Evolutionary conservation across 2,113 vertebrate species (phyloP).

Genomic region (Crocuta crocuta): DNA sequence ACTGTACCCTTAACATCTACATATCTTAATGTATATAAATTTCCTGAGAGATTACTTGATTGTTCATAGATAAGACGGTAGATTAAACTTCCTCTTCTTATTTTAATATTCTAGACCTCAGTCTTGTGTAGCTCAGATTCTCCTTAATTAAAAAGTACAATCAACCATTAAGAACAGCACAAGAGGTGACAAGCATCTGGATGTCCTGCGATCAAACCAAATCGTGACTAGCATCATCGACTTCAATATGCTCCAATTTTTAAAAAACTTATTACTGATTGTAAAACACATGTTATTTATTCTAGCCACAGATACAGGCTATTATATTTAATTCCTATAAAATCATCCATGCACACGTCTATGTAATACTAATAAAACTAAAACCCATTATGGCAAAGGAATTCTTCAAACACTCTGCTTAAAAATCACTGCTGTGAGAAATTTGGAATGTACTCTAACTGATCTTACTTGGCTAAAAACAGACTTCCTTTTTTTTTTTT

Average conservation of each 20-base stretch:
- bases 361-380: constrained; percentile 31
- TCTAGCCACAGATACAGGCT: background rate
- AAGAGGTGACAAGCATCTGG: background rate
- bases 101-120: background rate
- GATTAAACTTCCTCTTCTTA: background rate
- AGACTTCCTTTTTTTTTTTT: background rate
- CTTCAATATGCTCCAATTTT: background rate
- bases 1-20: background rate
- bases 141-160: background rate
- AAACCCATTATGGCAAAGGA: background rate
- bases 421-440: background rate
- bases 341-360: background rate
- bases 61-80: background rate
- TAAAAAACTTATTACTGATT: background rate
- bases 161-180: background rate
- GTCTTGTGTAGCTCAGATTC: background rate
- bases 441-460: constrained; percentile 28
- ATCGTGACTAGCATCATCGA: background rate
- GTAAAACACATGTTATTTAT: background rate
- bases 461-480: constrained; percentile 9
- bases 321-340: background rate
- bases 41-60: background rate
- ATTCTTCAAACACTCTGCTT: constrained; percentile 27
- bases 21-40: background rate
- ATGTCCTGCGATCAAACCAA: background rate